A percentile compares a stretch with the other conserved stretches of the same genome.
phyloP scores from a whole-genome alignment of 2,888 invertebrate genomes.

The Hetaerina titia region DNA sequence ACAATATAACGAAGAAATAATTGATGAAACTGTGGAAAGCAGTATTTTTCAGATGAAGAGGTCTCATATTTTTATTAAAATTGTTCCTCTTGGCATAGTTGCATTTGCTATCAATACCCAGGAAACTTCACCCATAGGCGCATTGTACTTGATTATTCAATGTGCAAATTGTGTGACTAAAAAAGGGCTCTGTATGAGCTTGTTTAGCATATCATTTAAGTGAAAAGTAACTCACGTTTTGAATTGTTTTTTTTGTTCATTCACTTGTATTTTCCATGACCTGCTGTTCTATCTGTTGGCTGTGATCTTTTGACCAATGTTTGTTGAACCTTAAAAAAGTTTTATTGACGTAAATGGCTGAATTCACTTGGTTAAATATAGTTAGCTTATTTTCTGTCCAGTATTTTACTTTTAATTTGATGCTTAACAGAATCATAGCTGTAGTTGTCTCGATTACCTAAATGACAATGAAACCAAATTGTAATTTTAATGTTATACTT shows the following conservation, averaged over 20 bases:
- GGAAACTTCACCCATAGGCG: constrained; percentile 42
- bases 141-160: constrained; percentile 43
- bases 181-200: constrained; percentile 44
- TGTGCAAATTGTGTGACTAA: constrained; percentile 48
- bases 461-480: constrained; percentile 33
- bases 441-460: constrained; percentile 41
- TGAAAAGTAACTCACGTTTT: constrained; percentile 38
- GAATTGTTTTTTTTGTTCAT: background rate
- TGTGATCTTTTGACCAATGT: constrained; percentile 61
- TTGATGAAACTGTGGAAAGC: constrained; percentile 70
- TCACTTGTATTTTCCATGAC: constrained; percentile 24
- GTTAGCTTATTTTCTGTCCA: background rate
- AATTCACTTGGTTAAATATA: background rate
- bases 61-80: constrained; percentile 71
- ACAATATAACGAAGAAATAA: constrained; percentile 71
- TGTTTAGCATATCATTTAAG: constrained; percentile 60
- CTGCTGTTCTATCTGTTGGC: constrained; percentile 57
- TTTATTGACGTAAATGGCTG: background rate
- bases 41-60: constrained; percentile 71
- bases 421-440: constrained; percentile 2
- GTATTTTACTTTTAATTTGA: background rate
- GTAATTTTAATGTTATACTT: constrained; percentile 40
- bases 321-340: constrained; percentile 29
- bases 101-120: constrained; percentile 40
- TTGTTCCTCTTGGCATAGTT: constrained; percentile 69